Base-by-base conservation (phyloP, 2,888 invertebrate species). In the Formica aserva region DNA sequence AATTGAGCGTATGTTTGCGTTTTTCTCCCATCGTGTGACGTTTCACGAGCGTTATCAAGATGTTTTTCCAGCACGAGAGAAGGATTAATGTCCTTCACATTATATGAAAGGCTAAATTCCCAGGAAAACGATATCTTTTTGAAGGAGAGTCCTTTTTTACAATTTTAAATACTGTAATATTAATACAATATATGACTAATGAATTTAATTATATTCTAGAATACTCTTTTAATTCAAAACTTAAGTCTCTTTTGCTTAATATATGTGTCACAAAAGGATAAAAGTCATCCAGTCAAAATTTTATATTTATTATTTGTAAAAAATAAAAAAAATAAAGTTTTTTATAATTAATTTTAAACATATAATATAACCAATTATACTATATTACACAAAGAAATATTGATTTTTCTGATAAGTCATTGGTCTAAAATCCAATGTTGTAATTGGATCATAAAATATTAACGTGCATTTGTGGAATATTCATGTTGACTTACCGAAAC, bases 1-100 rank as follows among this genome's bases (percentile, higher is more conserved):
- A 71, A 78, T 78, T 78, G 78, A 78, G 71, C 41, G 78, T 78
- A 71, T 26, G 41, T 71, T 78, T 41, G 57, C 57, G 78, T 78
- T 71, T 71, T 71, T 78, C 71, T 71, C 22, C 32, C 26, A 32
- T 67, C 69, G n/a, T 69, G 69, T 69, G 77, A 67, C 77, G 67
- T 77, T 52, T 67, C 67, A 26, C 52, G 41, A 57, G 41, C 41
- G 41, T 78, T 78, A 78, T 78, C 78, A 78, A 78, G 78, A 78
- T 78, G 57, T 71, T 78, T 78, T 78, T 57, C 71, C 57, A 78
- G 22, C 78, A 78, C 41, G 57, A 66, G 35, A 78, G 57, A 71
- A 77, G 77, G 77, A 77, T 77, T 77, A 77, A 71, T 71, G 71
- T 78, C 78, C 26, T 60, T 80, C 60, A 45, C n/a, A 45, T 45